Base-by-base conservation (phyloP, 2,888 invertebrate species). In the Ischnura elegans region DNA sequence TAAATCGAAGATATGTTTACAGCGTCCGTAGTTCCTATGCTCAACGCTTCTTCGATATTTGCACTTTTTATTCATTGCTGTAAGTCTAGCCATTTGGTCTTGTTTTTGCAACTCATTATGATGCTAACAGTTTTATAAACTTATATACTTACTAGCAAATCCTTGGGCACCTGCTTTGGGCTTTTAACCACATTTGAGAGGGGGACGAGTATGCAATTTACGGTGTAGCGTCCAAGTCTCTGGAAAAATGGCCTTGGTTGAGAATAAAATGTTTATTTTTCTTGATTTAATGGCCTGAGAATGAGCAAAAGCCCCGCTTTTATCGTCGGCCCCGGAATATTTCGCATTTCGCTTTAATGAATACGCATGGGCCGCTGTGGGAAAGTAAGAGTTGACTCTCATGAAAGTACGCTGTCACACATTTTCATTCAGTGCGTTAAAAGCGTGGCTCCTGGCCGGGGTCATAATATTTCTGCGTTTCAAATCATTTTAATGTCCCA, bases 241-340 rank as follows among this genome's bases (percentile, higher is more conserved):
- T 10, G 76, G 25, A 76, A 76, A 36, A 76, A 76, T 76, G 76
- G 76, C 76, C 29, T 76, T 76, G 76, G 36, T 36, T 29, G 76
- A 76, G n/a, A 76, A 76, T 76, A 36, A 76, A 76, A 76, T 76
- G 6, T 76, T 36, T 76, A 76, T 36, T 36, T 76, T 76, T 76
- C 61, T 36, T 36, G 29, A 76, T 76, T 76, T 76, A 76, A 76
- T 76, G 76, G 36, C 36, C 36, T 16, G 8, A 10, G 76, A 36
- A 76, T 76, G 76, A 76, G 36, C 29, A 36, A 29, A 36, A 8
- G 8, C 29, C 76, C 4, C 29, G 36, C 76, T 76, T 76, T 76
- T 76, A 76, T 76, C 76, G 29, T 36, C 10, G 76, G 76, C 29
- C 13, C 36, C 36, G 29, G 76, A 76, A 76, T 76, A 76, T 76